Percentiles rank a stretch among this genome's conserved stretches.
Evolutionary conservation across 2,888 invertebrate species (phyloP).

Genomic region (Cryptocheilus praepositus): DNA sequence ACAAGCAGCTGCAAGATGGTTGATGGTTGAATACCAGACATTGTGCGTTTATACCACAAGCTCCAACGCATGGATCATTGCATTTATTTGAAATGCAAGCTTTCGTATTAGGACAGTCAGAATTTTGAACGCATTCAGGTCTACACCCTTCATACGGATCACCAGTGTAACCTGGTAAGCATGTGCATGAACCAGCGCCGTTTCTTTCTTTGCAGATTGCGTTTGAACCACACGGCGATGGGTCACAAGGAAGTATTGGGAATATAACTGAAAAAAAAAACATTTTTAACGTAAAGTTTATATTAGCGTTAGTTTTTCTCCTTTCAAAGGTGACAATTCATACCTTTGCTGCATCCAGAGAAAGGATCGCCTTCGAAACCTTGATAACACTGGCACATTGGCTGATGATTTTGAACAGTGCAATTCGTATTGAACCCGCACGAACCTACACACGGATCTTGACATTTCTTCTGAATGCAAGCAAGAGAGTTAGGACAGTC

Average conservation of each 20-base stretch:
- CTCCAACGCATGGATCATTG: constrained; percentile 87
- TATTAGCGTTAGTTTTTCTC: neutral
- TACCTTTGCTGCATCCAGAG: constrained; percentile 80
- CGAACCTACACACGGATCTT: constrained; percentile 85
- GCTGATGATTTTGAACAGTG: constrained; percentile 84
- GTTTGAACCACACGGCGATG: constrained; percentile 91
- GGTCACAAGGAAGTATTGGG: constrained; percentile 81
- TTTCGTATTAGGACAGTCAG: constrained; percentile 86
- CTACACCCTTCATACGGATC: constrained; percentile 91
- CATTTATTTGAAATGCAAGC: constrained; percentile 91
- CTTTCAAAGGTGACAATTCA: neutral
- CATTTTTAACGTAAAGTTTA: neutral
- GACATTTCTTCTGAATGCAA: constrained; percentile 83
- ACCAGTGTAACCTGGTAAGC: constrained; percentile 88
- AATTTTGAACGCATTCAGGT: constrained; percentile 92
- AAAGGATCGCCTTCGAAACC: constrained; percentile 90
- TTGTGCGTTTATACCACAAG: constrained; percentile 89
- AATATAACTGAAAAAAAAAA: constrained; percentile 44
- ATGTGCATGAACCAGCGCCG: constrained; percentile 88
- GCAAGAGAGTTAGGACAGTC: constrained; percentile 86
- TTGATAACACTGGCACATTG: constrained; percentile 83
- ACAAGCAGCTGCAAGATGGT: constrained; percentile 85
- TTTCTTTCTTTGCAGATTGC: constrained; percentile 89
- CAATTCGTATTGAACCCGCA: constrained; percentile 88
- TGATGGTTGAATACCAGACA: constrained; percentile 90